Percentiles rank a stretch among this genome's conserved stretches.
Evolutionary conservation across 2,113 vertebrate species (phyloP).

Genomic region (Gorsachius goisagi): DNA sequence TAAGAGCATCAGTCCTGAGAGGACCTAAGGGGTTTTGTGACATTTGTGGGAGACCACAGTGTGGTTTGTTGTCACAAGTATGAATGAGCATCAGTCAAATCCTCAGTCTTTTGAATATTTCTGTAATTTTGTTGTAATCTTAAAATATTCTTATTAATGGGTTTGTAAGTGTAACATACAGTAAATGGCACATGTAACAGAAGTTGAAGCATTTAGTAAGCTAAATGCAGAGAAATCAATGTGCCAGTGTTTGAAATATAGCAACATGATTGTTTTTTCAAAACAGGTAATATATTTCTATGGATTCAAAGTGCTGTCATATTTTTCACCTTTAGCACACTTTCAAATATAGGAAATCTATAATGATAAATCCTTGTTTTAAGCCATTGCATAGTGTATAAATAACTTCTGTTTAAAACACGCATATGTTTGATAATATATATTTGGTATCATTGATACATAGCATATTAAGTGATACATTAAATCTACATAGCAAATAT

Average conservation of each 20-base stretch:
- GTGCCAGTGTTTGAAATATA: neutral
- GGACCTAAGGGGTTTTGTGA: neutral
- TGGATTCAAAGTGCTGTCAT: neutral
- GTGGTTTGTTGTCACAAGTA: neutral
- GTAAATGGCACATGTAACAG: neutral
- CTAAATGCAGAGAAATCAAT: neutral
- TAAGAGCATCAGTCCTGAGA: neutral
- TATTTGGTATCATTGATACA: no score
- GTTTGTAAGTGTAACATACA: neutral
- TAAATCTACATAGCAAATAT: neutral
- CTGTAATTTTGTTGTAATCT: neutral
- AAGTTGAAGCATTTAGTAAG: neutral
- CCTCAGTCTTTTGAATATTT: neutral
- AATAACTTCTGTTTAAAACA: neutral
- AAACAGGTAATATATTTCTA: neutral
- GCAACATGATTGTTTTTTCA: neutral
- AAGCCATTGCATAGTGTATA: neutral
- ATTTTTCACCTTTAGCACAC: neutral
- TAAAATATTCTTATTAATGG: neutral
- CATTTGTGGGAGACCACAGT: neutral
- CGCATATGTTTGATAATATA: neutral
- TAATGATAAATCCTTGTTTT: neutral
- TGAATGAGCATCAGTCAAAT: neutral
- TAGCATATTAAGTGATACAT: neutral
- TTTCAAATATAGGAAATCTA: neutral